Conservation (phyloP, 2,113 vertebrate species). For the Xiphophorus couchianus region DNA sequence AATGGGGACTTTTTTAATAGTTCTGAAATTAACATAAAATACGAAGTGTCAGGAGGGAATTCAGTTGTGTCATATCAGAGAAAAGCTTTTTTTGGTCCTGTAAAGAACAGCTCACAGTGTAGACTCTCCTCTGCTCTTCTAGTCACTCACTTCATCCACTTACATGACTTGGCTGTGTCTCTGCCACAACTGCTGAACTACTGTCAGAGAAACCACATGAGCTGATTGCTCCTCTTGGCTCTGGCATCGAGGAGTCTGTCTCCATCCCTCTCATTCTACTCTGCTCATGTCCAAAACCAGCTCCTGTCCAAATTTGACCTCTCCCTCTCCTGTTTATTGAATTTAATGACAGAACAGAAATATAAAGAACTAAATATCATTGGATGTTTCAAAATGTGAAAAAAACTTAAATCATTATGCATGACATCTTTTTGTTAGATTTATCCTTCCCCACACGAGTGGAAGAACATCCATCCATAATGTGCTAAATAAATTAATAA, state of each 20-base stretch:
- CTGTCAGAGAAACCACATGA: slow-evolving; percentile 28
- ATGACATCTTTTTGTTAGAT: slow-evolving; percentile 38
- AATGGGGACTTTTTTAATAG: background rate
- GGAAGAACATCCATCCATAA: slow-evolving; percentile 46
- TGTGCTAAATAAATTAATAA: slow-evolving; percentile 54
- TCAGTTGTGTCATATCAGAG: slow-evolving; percentile 12
- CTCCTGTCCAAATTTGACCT: slow-evolving; percentile 18
- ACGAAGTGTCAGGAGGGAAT: slow-evolving; percentile 16
- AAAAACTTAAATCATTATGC: slow-evolving; percentile 37
- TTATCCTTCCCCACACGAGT: slow-evolving; percentile 40
- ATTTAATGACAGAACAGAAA: slow-evolving; percentile 8
- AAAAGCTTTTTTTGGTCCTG: slow-evolving; percentile 20
- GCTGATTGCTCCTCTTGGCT: slow-evolving; percentile 21
- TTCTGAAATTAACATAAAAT: slow-evolving; percentile 38
- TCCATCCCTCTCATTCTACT: slow-evolving; percentile 18
- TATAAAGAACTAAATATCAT: slow-evolving; percentile 24
- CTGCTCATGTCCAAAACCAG: background rate
- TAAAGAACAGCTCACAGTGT: slow-evolving; percentile 47
- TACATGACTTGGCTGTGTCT: slow-evolving; percentile 27
- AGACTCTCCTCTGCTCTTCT: slow-evolving; percentile 46
- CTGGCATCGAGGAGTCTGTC: slow-evolving; percentile 23
- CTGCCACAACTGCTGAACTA: slow-evolving; percentile 42
- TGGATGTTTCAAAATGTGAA: background rate
- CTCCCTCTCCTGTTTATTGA: slow-evolving; percentile 5
- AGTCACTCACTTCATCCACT: slow-evolving; percentile 53